phyloP scores from a whole-genome alignment of 2,113 vertebrate genomes.

The Catharus minimus region DNA sequence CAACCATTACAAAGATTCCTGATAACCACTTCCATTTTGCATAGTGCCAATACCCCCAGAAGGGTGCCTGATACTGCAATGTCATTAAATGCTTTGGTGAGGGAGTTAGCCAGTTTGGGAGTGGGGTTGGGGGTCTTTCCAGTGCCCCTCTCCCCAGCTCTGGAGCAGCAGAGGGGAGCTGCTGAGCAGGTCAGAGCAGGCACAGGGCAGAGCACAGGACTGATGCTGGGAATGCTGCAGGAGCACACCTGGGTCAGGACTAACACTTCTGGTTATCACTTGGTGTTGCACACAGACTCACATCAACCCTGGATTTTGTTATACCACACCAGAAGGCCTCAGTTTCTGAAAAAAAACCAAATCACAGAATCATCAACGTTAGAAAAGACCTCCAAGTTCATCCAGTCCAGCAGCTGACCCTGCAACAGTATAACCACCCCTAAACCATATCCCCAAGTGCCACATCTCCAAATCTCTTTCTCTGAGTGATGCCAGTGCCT shows the following conservation, averaged over 20 bases:
- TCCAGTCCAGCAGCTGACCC: not conserved
- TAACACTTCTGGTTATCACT: not conserved
- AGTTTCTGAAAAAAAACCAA: not conserved
- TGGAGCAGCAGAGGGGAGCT: not conserved
- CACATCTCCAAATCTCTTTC: not conserved
- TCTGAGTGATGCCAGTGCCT: not conserved
- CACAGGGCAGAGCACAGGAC: not conserved
- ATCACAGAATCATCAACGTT: not conserved
- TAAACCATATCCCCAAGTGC: not conserved
- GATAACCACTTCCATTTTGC: not conserved
- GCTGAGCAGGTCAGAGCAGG: not conserved
- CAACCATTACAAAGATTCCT: too few relatives aligned
- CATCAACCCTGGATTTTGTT: accelerated
- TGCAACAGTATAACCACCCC: not conserved
- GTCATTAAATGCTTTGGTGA: not conserved
- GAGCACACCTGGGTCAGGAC: not conserved
- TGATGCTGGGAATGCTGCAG: not conserved
- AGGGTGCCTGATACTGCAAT: accelerated
- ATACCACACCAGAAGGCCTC: not conserved
- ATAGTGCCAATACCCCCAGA: accelerated
- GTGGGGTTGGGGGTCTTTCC: not conserved
- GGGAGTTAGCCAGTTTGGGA: not conserved
- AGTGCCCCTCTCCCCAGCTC: not conserved
- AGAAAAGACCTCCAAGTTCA: not conserved
- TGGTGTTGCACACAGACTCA: not conserved